phyloP scores from a whole-genome alignment of 2,113 vertebrate species.

The Saimiri boliviensis region DNA sequence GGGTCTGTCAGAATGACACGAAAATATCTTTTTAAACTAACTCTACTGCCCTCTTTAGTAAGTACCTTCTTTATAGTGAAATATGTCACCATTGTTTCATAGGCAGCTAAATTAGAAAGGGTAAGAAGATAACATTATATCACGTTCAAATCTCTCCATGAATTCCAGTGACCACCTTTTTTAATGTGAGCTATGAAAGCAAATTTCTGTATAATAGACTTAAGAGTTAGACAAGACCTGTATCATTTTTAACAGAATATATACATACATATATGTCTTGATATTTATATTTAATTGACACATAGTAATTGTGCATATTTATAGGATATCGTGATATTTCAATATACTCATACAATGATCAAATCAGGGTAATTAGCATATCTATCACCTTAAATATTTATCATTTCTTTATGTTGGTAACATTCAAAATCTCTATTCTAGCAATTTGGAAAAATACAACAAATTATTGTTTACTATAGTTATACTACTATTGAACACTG shows the following conservation, averaged over 20 bases:
- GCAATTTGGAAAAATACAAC: neutral
- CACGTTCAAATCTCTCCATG: neutral
- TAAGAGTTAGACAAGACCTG: neutral
- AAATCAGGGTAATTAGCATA: neutral
- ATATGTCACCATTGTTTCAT: neutral
- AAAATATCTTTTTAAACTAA: neutral
- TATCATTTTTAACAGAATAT: neutral
- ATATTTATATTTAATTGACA: neutral
- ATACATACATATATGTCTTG: neutral
- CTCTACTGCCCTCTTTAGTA: neutral
- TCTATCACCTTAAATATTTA: neutral
- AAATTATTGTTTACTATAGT: neutral
- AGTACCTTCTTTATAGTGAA: neutral
- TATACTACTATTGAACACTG: neutral
- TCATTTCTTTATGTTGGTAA: neutral
- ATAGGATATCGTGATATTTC: neutral
- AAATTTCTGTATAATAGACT: neutral
- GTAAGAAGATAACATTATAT: neutral
- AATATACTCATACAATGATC: neutral
- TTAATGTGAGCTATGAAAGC: neutral
- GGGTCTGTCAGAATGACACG: conserved; percentile 1
- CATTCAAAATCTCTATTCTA: neutral
- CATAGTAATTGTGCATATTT: neutral
- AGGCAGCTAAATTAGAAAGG: neutral
- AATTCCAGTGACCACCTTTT: neutral